phyloP scores from a whole-genome alignment of 92 coral and sea anemone genomes.

The Meandrina meandrites region DNA sequence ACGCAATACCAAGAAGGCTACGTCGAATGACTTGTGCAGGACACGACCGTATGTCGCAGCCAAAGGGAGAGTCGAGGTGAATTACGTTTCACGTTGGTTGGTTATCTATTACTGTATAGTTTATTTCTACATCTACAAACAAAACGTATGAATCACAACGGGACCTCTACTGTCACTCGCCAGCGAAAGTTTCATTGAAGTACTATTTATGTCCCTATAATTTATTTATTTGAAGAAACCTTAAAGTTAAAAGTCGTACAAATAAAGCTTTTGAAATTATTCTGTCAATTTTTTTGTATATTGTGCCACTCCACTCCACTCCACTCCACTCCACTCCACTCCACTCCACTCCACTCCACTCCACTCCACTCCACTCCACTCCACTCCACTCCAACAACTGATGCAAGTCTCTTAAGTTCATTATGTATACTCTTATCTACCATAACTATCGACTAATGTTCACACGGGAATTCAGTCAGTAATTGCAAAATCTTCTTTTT shows the following conservation, averaged over 20 bases:
- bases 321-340: neutral
- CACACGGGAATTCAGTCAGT: neutral
- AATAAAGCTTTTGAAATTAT: neutral
- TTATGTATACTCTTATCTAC: neutral
- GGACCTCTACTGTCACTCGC: neutral
- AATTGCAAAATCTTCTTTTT: neutral
- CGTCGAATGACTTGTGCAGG: neutral
- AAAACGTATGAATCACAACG: neutral
- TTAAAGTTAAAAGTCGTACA: neutral
- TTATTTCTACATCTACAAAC: neutral
- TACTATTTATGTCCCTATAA: neutral
- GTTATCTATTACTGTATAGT: neutral
- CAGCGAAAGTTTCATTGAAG: neutral
- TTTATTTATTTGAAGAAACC: neutral
- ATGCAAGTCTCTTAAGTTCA: too few relatives aligned
- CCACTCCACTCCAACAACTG: neutral
- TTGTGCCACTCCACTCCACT: neutral
- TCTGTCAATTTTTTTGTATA: neutral
- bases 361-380: neutral
- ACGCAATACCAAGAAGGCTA: neutral
- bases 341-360: neutral
- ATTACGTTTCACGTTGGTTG: neutral
- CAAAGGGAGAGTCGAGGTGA: neutral
- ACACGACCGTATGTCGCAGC: neutral
- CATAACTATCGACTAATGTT: neutral